Evolutionary conservation across 2,888 invertebrate genomes (phyloP).

Genomic region (Acanthosoma haemorrhoidale): DNA sequence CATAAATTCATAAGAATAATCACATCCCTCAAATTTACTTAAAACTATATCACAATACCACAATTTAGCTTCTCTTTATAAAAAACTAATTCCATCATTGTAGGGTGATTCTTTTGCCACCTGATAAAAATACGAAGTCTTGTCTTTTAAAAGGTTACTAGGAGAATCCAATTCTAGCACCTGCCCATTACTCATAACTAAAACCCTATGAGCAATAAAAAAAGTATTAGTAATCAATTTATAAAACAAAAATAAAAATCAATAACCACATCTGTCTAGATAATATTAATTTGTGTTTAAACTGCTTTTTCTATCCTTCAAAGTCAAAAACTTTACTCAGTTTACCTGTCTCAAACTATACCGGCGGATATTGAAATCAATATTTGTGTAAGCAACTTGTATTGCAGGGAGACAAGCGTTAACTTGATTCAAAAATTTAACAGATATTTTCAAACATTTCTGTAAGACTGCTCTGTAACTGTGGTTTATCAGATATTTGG

Average conservation of each 20-base stretch:
- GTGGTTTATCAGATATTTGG: no score
- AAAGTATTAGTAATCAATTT: no score
- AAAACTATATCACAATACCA: neutral
- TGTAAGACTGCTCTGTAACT: no score
- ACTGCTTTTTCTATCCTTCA: no score
- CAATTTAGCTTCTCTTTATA: neutral
- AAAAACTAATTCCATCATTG: neutral
- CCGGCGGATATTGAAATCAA: no score
- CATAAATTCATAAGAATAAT: neutral
- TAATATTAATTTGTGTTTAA: no score
- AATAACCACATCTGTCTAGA: neutral
- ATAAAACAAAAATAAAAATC: neutral
- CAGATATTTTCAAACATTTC: no score
- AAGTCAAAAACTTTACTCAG: no score
- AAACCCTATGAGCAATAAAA: constrained; percentile 56
- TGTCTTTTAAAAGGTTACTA: constrained; percentile 57
- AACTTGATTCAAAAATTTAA: no score
- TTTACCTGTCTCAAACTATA: no score
- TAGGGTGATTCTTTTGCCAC: constrained; percentile 46
- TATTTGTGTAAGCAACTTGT: no score
- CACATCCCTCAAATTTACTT: neutral
- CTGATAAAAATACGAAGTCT: constrained; percentile 59
- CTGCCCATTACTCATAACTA: constrained; percentile 69
- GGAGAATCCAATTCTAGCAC: constrained; percentile 65
- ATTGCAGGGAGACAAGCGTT: no score